These are phyloP conservation scores for Lasioglossum figueresi DNA, from an alignment of 2,888 invertebrate genomes.

Conservation along the genomic window DNA sequence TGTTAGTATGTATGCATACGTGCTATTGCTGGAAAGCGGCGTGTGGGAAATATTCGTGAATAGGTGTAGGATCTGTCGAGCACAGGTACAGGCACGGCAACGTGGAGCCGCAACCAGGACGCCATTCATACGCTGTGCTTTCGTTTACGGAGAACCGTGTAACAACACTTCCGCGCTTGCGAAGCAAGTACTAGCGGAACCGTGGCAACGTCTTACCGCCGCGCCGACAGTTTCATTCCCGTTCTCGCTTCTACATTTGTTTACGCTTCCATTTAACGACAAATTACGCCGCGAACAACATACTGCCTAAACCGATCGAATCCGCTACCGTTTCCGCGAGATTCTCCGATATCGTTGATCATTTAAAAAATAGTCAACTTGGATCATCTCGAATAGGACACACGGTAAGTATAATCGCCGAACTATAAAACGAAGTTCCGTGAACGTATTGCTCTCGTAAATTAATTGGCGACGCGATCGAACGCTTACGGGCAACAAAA, in stretches of 20 bases:
- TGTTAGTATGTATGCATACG: constrained; percentile 8
- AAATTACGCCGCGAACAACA: neutral
- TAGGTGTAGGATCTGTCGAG: constrained; percentile 43
- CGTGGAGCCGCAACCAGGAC: constrained; percentile 24
- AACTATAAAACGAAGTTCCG: neutral
- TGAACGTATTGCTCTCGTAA: neutral
- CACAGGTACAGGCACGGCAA: constrained; percentile 13
- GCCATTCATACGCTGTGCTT: constrained; percentile 36
- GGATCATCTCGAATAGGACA: too few species aligned
- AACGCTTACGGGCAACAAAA: neutral
- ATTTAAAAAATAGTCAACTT: too few species aligned
- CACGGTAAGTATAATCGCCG: too few species aligned
- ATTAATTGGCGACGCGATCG: neutral
- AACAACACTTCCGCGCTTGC: constrained; percentile 57
- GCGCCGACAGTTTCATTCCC: neutral
- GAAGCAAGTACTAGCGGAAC: constrained; percentile 2
- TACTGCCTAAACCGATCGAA: neutral
- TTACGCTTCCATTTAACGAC: neutral
- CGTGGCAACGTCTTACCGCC: neutral
- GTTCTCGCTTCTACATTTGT: neutral
- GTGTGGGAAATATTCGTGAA: constrained; percentile 40
- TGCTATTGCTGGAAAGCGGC: constrained; percentile 16
- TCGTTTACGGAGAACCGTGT: constrained; percentile 46
- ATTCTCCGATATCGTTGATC: too few species aligned
- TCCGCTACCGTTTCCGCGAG: neutral